Percentiles rank a stretch among this genome's conserved stretches.
These are phyloP conservation scores for Harpagoxenus sublaevis DNA, from an alignment of 2,888 invertebrate genomes.

Conservation along the genomic window DNA sequence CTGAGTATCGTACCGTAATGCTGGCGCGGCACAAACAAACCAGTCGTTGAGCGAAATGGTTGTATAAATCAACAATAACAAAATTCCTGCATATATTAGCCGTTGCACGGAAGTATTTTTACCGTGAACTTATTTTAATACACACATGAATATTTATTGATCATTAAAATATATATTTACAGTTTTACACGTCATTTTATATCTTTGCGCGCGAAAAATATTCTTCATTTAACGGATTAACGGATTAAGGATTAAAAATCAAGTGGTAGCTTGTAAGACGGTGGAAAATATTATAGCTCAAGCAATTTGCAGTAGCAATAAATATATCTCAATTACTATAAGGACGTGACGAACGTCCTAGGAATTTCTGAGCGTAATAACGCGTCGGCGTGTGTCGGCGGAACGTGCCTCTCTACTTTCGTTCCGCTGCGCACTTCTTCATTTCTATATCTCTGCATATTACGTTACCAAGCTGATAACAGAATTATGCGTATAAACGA, in stretches of 20 bases:
- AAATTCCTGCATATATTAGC: background rate
- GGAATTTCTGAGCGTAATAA: slow-evolving; percentile 25
- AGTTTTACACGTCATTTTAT: background rate
- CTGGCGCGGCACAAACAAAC: background rate
- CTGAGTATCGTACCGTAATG: slow-evolving; percentile 8
- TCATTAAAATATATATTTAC: background rate
- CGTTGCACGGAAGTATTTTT: background rate
- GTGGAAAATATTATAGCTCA: background rate
- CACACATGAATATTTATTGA: background rate
- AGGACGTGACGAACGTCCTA: background rate
- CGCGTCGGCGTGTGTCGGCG: background rate
- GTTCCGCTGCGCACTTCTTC: slow-evolving; percentile 20
- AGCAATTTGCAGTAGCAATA: background rate
- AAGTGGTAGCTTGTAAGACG: background rate
- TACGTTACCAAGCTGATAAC: slow-evolving; percentile 47
- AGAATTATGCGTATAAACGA: slow-evolving; percentile 36
- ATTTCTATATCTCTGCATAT: slow-evolving; percentile 41
- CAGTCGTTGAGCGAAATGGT: background rate
- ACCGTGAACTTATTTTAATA: background rate
- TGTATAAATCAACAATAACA: background rate
- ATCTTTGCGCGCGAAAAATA: background rate
- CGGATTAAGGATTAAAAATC: background rate
- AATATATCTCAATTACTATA: background rate
- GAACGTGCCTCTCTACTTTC: slow-evolving; percentile 10
- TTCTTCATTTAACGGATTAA: background rate